A percentile compares a stretch with the other conserved stretches of the same genome.
Evolutionary conservation across 1,140 invertebrate genomes (phyloP).

Genomic region (Macrostomum lignano): DNA sequence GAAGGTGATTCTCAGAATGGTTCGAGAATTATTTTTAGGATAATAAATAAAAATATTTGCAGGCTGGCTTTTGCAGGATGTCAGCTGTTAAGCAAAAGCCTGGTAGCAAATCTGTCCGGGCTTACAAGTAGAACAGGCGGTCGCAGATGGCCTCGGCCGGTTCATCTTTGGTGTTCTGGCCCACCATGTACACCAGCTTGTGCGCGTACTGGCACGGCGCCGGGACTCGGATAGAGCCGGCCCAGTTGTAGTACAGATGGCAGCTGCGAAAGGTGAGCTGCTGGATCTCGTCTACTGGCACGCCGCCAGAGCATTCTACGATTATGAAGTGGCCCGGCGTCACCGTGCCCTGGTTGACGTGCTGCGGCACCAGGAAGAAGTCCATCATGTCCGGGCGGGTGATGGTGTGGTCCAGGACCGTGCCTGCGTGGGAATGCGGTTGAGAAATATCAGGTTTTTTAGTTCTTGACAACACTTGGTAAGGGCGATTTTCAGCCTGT

Average conservation of each 20-base stretch:
- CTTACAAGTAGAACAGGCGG: conserved; percentile 28
- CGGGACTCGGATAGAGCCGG: conserved; percentile 51
- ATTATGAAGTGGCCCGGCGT: conserved; percentile 50
- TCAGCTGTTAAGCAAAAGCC: too few species aligned
- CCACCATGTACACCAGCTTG: conserved; percentile 48
- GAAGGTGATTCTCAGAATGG: too few species aligned
- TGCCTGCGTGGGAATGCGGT: too few species aligned
- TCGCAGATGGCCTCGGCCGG: conserved; percentile 27
- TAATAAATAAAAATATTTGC: too few species aligned
- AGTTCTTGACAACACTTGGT: too few species aligned
- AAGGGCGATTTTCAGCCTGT: too few species aligned
- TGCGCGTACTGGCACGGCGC: conserved; percentile 51
- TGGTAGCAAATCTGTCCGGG: too few species aligned
- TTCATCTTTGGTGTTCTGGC: conserved; percentile 37
- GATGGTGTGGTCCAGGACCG: conserved; percentile 47
- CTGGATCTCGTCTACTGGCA: conserved; percentile 42
- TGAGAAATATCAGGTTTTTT: too few species aligned
- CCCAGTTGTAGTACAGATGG: conserved; percentile 64
- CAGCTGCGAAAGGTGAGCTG: conserved; percentile 46
- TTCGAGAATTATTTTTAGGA: too few species aligned
- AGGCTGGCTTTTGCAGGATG: too few species aligned
- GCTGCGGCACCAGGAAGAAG: conserved; percentile 49
- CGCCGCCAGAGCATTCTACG: conserved; percentile 35
- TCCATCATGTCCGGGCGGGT: conserved; percentile 54
- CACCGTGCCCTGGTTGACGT: conserved; percentile 46